Conservation (phyloP, 1,140 invertebrate genomes). For the Saccostrea echinata region DNA sequence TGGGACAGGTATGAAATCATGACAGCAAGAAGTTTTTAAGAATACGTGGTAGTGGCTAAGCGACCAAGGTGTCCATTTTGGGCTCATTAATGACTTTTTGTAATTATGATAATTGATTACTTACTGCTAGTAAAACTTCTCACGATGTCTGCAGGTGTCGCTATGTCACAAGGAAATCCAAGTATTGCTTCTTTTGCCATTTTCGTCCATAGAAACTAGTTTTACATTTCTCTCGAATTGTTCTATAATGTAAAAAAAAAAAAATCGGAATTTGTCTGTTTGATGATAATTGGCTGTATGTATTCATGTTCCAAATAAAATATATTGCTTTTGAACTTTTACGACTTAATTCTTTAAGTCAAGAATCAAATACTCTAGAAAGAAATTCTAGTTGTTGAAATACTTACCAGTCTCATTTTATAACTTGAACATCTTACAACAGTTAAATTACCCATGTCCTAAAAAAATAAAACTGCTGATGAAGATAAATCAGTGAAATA, state of each 20-base stretch:
- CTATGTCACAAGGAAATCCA: not conserved
- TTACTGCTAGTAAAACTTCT: not conserved
- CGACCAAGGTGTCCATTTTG: slow-evolving; percentile 7
- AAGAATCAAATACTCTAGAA: too few relatives aligned
- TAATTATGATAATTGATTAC: slow-evolving; percentile 25
- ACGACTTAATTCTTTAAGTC: too few relatives aligned
- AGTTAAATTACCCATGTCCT: too few relatives aligned
- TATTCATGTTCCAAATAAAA: too few relatives aligned
- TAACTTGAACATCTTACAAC: too few relatives aligned
- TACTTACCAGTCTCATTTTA: too few relatives aligned
- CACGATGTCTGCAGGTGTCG: slow-evolving; percentile 17
- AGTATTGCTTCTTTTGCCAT: not conserved
- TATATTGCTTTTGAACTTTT: too few relatives aligned
- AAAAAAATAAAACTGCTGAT: too few relatives aligned
- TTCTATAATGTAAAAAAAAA: not conserved
- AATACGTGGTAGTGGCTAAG: not conserved
- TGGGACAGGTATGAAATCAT: not conserved
- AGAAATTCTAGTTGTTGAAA: too few relatives aligned
- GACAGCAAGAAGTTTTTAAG: not conserved
- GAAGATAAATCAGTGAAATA: too few relatives aligned
- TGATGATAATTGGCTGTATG: too few relatives aligned
- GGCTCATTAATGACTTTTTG: not conserved
- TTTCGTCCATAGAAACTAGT: not conserved
- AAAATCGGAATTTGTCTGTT: too few relatives aligned
- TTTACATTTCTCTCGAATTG: not conserved